These are phyloP conservation scores for Paratilapia polleni DNA, from an alignment of 2,113 vertebrate genomes.

Conservation along the genomic window DNA sequence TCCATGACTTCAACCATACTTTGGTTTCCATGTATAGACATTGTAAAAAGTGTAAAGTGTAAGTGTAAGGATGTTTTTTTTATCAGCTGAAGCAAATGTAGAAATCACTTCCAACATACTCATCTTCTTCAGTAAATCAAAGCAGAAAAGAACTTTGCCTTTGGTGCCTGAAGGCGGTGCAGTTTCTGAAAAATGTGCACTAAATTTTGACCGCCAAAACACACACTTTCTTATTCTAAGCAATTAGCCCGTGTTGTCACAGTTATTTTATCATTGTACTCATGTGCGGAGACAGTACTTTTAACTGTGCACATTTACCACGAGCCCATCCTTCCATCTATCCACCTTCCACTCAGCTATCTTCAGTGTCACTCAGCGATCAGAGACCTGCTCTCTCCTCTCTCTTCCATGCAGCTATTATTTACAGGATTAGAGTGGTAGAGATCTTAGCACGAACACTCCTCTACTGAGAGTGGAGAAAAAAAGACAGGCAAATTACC, in stretches of 20 bases:
- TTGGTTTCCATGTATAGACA: not conserved
- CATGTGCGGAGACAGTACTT: not conserved
- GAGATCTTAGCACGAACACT: slow-evolving; percentile 70
- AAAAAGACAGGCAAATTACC: slow-evolving; percentile 77
- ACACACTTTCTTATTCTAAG: not conserved
- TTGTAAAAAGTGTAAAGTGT: too few relatives aligned
- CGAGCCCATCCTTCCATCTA: not conserved
- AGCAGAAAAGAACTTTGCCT: not conserved
- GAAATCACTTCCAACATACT: not conserved
- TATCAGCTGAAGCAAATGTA: not conserved
- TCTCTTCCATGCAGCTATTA: slow-evolving; percentile 60
- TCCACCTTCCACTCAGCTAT: slow-evolving; percentile 16
- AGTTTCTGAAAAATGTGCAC: not conserved
- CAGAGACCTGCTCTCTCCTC: slow-evolving; percentile 31
- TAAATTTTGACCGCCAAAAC: not conserved
- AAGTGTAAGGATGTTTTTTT: too few relatives aligned
- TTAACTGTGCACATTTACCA: not conserved
- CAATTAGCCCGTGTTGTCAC: not conserved
- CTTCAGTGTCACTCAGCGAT: slow-evolving; percentile 51
- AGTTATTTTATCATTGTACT: not conserved
- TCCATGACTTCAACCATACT: not conserved
- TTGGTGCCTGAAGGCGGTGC: not conserved
- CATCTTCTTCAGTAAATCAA: not conserved
- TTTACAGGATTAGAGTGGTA: slow-evolving; percentile 76
- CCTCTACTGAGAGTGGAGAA: slow-evolving; percentile 63